Base-by-base conservation (phyloP, 2,888 invertebrate genomes). In the Tetragonisca angustula region DNA sequence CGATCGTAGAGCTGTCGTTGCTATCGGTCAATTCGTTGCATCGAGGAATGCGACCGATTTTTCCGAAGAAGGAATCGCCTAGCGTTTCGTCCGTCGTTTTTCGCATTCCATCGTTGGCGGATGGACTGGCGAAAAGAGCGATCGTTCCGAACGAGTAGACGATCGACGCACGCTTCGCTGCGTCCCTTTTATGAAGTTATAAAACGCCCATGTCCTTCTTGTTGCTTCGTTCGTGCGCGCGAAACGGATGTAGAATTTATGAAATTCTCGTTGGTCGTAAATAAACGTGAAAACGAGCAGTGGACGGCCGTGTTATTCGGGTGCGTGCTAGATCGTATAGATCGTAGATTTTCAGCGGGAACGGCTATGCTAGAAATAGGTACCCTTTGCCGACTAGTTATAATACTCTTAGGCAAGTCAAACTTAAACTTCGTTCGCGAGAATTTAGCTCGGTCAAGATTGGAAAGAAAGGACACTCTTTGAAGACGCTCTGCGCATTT, bases 21-120 rank as follows among this genome's bases (percentile, higher is more conserved):
- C 68, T 81, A 86, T 86, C 86, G 83, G 78, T 81, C 83, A 81
- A 88, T 85, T 90, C 78, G 85, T 90, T 79, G 64, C 59, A 11
- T 64, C 76, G 79, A 65, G 86, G 88, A 81, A 87, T 79, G 76
- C 76, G 43, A 9, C 21, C 74, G 71, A 79, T 77, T 76, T 79
- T 76, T 72, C 32, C 43, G 43, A 43, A 32, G 4, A 32, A 32
- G n/a, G n/a, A n/a, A n/a, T n/a, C 32, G 32, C 32, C 68, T 50
- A 78, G 9, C 79, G 79, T 85, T 88, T 80, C 62, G 79, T 24
- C 71, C 24, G 9, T 59, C 59, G 52, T 62, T 52, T 9, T 15
- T 32, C 67, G 74, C 82, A 82, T 82, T 81, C 80, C 80, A 75
- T 32, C 24, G 49, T 9, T 24, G 17, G 54, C 27, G 17, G 54